Evolutionary conservation across 2,888 invertebrate genomes (phyloP), one percentile per base, ranked within the genome.

Genomic region (Dorcus hopei): DNA sequence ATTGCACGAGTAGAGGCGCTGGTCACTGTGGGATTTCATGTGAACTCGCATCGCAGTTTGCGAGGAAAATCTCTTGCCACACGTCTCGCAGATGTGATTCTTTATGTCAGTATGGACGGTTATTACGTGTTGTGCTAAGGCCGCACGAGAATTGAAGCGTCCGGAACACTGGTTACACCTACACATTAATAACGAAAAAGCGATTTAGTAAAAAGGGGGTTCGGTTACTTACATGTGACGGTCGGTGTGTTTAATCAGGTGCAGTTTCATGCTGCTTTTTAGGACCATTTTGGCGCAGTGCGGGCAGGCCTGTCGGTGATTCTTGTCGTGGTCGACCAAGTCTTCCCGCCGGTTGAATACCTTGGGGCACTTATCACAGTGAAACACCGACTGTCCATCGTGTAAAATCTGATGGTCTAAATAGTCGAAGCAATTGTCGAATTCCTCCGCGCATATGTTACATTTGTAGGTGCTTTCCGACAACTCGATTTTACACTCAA

Each of bases 51-150:
- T 61, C 4, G 71, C 65, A 2, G 71, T 69, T 61, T 67, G 67
- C 1, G 70, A 68, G 1, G 72, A 67, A 58, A 74, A 74, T 33
- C 69, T 57, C 59, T 74, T 74, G 1, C 73, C 73, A 52, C 74
- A 74, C 1, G 66, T 64, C 41, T 72, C 73, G 54, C 74, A 74
- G 38, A 74, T 66, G 57, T 72, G 70, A 52, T 72, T 66, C 61
- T 71, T 73, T 40, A 69, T 68, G 54, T 71, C 63, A 0, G 72
- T 72, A 54, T 74, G 74, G 5, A 72, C 68, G 9, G 72, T 70
- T 33, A 70, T 70, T 7, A 67, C 61, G 59, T 74, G 73, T 54
- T 72, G 72, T 1, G 63, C 57, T 19, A 73, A 56, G 8, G 68
- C 64, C n/a, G 71, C 65, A 40, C 61, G 68, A 6, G 70, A 73